These are phyloP conservation scores for Leptogaster cylindrica DNA, from an alignment of 2,888 invertebrate genomes.

Conservation along the genomic window DNA sequence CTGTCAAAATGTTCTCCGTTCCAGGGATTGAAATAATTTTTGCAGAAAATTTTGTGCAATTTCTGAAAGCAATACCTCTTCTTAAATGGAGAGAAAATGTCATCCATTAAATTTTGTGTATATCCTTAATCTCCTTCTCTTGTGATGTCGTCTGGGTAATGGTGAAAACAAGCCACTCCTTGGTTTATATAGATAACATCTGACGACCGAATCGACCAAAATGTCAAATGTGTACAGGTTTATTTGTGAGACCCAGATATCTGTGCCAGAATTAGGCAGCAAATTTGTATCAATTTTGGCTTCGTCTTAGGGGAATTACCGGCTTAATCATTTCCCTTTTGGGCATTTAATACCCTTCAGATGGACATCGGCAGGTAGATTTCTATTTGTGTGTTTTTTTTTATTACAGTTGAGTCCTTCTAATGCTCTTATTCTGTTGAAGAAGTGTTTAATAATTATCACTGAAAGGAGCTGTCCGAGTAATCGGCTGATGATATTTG, in stretches of 20 bases:
- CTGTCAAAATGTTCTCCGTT: no score
- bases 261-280: slow-evolving; percentile 15
- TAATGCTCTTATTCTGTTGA: no score
- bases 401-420: no score
- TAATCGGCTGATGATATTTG: no score
- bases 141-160: background rate
- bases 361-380: slow-evolving; percentile 1
- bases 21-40: no score
- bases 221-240: slow-evolving; percentile 10
- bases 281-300: slow-evolving; percentile 24
- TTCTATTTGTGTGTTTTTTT: no score
- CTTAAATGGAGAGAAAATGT: background rate
- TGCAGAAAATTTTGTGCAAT: background rate
- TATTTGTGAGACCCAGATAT: background rate
- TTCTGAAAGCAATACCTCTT: background rate
- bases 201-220: slow-evolving; percentile 7
- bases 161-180: background rate
- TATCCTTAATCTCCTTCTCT: background rate
- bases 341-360: background rate
- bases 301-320: background rate
- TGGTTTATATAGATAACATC: slow-evolving; percentile 2
- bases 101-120: background rate
- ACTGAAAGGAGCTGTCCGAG: no score
- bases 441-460: no score
- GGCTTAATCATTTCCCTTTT: slow-evolving; percentile 11